These are phyloP conservation scores for Corythornis leucogaster DNA, from an alignment of 2,797 vertebrate species.

Conservation along the genomic window DNA sequence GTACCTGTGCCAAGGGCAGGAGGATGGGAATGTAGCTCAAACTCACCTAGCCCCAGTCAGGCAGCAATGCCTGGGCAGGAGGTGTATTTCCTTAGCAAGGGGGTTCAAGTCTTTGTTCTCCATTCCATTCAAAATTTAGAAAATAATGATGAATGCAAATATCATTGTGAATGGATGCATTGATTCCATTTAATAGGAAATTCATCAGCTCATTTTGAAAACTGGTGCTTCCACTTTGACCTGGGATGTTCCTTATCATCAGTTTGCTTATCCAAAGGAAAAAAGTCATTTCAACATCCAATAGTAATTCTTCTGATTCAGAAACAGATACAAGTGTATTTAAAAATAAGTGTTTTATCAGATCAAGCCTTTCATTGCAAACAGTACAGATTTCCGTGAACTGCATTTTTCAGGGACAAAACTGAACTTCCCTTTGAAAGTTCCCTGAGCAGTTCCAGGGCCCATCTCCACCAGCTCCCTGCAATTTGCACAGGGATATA, in stretches of 20 bases:
- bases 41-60: neutral
- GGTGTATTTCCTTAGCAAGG: neutral
- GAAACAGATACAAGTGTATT: neutral
- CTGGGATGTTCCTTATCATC: neutral
- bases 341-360: neutral
- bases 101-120: neutral
- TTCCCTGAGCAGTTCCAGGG: neutral
- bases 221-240: neutral
- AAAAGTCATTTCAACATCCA: neutral
- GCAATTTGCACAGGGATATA: neutral
- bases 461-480: accelerated
- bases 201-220: neutral
- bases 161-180: neutral
- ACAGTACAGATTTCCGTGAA: neutral
- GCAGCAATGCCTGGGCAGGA: neutral
- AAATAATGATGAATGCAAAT: neutral
- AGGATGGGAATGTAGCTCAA: neutral
- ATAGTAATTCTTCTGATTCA: neutral
- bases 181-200: neutral
- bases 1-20: neutral
- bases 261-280: neutral
- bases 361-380: neutral
- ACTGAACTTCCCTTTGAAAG: neutral
- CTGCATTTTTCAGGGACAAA: neutral
- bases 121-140: neutral